Conservation (phyloP, 2,113 vertebrate species). For the Cephalopterus ornatus region DNA sequence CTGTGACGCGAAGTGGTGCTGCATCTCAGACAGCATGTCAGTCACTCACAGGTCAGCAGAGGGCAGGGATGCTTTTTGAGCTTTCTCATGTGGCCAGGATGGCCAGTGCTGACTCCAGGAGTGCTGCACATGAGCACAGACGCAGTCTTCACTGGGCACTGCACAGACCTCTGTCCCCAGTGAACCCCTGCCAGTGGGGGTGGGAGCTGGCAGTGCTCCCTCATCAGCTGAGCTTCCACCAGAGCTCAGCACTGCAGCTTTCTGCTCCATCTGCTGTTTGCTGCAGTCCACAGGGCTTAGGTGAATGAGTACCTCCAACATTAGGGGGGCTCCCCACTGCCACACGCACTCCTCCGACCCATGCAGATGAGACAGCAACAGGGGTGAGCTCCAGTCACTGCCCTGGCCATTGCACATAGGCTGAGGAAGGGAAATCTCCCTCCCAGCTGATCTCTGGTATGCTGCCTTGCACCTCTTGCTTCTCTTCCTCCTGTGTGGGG, state of each 20-base stretch:
- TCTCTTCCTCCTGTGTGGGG: background rate
- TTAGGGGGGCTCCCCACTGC: background rate
- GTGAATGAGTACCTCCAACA: background rate
- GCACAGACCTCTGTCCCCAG: background rate
- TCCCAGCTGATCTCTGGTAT: background rate
- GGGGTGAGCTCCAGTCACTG: background rate
- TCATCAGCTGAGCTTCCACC: background rate
- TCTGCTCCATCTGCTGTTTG: background rate
- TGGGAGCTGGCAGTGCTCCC: background rate
- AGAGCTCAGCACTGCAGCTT: background rate
- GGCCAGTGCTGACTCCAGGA: background rate
- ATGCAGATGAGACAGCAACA: background rate
- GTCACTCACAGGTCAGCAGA: fast-evolving
- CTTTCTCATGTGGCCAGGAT: fast-evolving
- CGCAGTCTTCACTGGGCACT: background rate
- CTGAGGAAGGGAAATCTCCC: background rate
- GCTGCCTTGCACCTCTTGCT: background rate
- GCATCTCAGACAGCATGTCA: background rate
- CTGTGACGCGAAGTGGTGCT: fast-evolving
- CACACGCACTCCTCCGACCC: fast-evolving
- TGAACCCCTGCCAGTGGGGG: background rate
- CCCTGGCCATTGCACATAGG: fast-evolving
- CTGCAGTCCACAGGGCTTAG: background rate
- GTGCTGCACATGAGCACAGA: background rate
- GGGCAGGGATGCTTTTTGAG: background rate